Evolutionary conservation across 1,140 invertebrate genomes (phyloP), one percentile per base, ranked within the genome.

Genomic region (Cepaea nemoralis): DNA sequence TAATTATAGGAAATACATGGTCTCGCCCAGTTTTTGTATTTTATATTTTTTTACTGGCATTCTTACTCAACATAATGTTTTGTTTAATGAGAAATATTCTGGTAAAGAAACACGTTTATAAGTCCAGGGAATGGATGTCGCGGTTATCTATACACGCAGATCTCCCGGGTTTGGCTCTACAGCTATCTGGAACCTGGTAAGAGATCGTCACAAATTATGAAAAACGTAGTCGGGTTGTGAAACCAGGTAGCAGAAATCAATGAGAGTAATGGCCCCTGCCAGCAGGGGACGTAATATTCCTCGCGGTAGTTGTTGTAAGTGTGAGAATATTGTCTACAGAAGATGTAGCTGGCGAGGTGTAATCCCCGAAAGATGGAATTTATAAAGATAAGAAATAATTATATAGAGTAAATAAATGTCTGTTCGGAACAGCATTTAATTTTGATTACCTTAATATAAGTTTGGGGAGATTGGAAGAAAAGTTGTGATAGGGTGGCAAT

Each of bases 161-260:
- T 40, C 69, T 70, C 37, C 42, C 19, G 71, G 31, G n/a, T 63
- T n/a, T 69, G 42, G 39, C 59, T 79, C 63, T 31, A 6, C 0
- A 24, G 37, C 66, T 75, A 75, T 75, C 73, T 75, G 73, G 63
- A 59, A 31, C 27, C 77, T 78, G 77, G 37, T 12, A 31, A 39
- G 69, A 77, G 77, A 82, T 77, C 77, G 81, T 82, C 81, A 59
- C 81, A 77, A 82, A 82, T 77, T 82, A 77, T 82, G 81, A 71
- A 82, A 37, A 45, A 77, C 76, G 80, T 42, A 27, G 67, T 63
- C 48, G 35, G 19, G 33, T 35, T 55, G 39, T 31, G 40, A 42
- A 37, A 50, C 39, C 27, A n/a, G n/a, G n/a, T 22, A 67, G 66
- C n/a, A 31, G 66, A 70, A 63, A 50, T 35, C 73, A 75, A 75